These are phyloP conservation scores for Eupristina koningsbergeri DNA, from an alignment of 1,140 invertebrate genomes.

Conservation along the genomic window DNA sequence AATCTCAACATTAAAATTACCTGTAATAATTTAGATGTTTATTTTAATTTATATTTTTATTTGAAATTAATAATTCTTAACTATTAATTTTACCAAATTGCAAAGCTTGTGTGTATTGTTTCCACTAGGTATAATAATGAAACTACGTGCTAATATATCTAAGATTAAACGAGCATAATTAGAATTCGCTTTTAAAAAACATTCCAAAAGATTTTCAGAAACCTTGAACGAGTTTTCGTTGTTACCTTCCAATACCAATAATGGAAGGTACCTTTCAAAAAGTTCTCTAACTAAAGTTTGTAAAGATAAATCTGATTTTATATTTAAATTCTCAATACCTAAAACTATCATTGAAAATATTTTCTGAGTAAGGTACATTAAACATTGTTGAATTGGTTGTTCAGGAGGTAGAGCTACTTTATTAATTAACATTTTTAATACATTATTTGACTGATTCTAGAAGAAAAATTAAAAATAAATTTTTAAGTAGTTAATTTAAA, in stretches of 20 bases:
- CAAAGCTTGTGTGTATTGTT: slow-evolving; percentile 65
- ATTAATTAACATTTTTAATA: slow-evolving; percentile 62
- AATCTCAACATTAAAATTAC: slow-evolving; percentile 64
- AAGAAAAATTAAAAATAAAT: slow-evolving; percentile 33
- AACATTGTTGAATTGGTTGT: slow-evolving; percentile 53
- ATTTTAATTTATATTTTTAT: slow-evolving; percentile 25
- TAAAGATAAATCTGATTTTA: slow-evolving; percentile 63
- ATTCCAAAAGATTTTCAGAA: slow-evolving; percentile 61
- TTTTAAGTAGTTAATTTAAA: slow-evolving; percentile 21
- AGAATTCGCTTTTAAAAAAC: slow-evolving; percentile 61
- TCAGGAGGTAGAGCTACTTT: slow-evolving; percentile 63
- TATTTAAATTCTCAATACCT: slow-evolving; percentile 63
- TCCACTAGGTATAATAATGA: slow-evolving; percentile 59
- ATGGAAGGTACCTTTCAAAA: slow-evolving; percentile 66
- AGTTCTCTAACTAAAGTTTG: slow-evolving; percentile 63
- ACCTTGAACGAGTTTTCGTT: slow-evolving; percentile 58
- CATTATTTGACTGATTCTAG: slow-evolving; percentile 65
- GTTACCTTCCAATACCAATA: slow-evolving; percentile 57
- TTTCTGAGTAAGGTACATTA: slow-evolving; percentile 60
- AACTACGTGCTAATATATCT: slow-evolving; percentile 61
- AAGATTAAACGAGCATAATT: slow-evolving; percentile 62
- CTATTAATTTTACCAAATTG: slow-evolving; percentile 60
- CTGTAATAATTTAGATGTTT: slow-evolving; percentile 53
- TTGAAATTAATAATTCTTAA: neutral
- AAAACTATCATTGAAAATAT: slow-evolving; percentile 68